Evolutionary conservation across 2,113 vertebrate species (phyloP), one percentile per base, ranked within the genome.

Genomic region (Synodontis membranacea): DNA sequence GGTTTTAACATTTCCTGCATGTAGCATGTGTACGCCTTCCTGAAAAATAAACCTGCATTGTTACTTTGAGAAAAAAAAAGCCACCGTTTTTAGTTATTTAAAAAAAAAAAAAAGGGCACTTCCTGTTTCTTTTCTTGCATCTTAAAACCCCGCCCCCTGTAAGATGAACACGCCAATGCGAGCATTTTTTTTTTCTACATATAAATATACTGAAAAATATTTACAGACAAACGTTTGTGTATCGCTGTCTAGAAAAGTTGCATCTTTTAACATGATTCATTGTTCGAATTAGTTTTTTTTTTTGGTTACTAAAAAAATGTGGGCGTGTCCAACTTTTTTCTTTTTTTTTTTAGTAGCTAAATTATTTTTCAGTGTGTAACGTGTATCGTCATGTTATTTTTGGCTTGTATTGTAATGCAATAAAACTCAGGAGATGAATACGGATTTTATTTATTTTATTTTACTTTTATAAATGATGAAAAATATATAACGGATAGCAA

Each of bases 231-330:
- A 25, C 10, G 56, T 60, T 56, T 7, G 54, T 11, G 54, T n/a
- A 15, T 64, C 12, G 31, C 64, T 66, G 4, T 88, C 66, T 91
- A 91, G 91, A 93, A 87, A 88, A 81, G 79, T 66, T 68, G 60
- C 88, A 93, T 54, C 52, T 54, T 54, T 54, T 54, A 54, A 7
- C 48, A 25, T 86, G 39, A 42, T 52, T 39, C 37, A 42, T 75
- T 75, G 68, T 85, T 62, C 21, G 44, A 68, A 46, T 44, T 70
- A 37, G 6, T 14, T 31, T 79, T 68, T 75, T 85, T 5, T 28
- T 78, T 54, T 25, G 9, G 3, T 19, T 6, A 39, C 37, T 39
- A 2, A 19, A 37, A 66, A 31, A 14, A 31, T 23, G 54, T 54
- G 58, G 25, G 58, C 58, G 58, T 60, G 58, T 10, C 8, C 58